Conservation (phyloP, 2,797 vertebrate genomes). For the Anguilla megastoma region DNA sequence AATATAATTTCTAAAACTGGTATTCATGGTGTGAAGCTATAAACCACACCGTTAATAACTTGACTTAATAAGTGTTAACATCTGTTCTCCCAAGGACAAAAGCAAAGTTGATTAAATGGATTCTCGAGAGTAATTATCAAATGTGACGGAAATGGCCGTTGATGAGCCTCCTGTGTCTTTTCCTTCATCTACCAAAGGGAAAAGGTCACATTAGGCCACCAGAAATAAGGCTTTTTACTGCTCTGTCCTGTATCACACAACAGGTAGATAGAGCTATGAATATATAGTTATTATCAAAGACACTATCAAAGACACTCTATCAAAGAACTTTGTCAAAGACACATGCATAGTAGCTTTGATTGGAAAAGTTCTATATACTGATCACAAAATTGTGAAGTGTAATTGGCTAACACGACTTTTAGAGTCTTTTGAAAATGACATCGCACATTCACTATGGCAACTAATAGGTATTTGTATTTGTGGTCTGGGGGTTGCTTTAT, state of each 20-base stretch:
- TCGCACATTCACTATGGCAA: neutral
- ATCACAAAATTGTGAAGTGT: neutral
- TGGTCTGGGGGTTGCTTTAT: constrained; percentile 15
- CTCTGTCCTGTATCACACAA: neutral
- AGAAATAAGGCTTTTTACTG: constrained; percentile 43
- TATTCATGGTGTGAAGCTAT: constrained; percentile 27
- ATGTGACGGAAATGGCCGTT: constrained; percentile 48
- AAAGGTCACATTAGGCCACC: constrained; percentile 49
- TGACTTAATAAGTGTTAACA: constrained; percentile 41
- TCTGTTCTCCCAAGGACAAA: constrained; percentile 32
- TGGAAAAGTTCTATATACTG: neutral
- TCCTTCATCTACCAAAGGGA: constrained; percentile 41
- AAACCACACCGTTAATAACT: constrained; percentile 23
- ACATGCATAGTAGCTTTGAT: neutral
- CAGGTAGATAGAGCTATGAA: neutral
- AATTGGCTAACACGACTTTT: neutral
- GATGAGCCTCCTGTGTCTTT: constrained; percentile 49
- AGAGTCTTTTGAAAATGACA: constrained; percentile 3
- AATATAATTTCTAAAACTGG: constrained; percentile 30
- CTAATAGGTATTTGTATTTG: neutral
- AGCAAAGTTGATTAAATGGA: constrained; percentile 37
- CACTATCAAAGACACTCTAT: neutral
- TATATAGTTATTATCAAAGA: too few species aligned
- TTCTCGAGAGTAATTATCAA: constrained; percentile 39
- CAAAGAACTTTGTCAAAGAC: neutral